Evolutionary conservation across 2,113 vertebrate species (phyloP), one percentile per base, ranked within the genome.

Genomic region (Clupea harengus): DNA sequence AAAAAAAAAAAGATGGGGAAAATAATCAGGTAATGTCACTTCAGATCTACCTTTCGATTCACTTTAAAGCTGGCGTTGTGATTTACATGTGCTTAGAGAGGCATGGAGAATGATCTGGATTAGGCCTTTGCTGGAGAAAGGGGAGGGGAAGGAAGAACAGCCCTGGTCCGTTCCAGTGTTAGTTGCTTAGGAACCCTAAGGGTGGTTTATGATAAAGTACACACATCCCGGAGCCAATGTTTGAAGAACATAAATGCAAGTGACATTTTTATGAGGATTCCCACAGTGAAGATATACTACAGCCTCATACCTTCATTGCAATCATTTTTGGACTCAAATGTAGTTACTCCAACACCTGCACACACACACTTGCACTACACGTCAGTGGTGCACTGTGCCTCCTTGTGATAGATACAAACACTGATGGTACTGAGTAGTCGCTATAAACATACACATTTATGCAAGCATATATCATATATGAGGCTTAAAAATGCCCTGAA

Each of bases 41-140:
- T 93, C 83, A 90, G 91, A 91, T 94, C 91, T 93, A 89, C 91
- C 92, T 94, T 93, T 94, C 88, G 88, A 90, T 92, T 92, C 90
- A 88, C 88, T 91, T 89, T 88, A 88, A 92, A 89, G 88, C 90
- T 85, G 8, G 67, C 82, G 86, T 82, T 81, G 9, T 88, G 90
- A 93, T 93, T 92, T 92, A 92, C 91, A 92, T 86, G 89, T 91
- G 89, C 52, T 82, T 83, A 85, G 72, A 86, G 54, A 86, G 83
- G 86, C 91, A 91, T 60, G 80, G 86, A 91, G 90, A 93, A 89
- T 91, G 89, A 92, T 91, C 82, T 17, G 72, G 64, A 85, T 88
- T 50, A 78, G 72, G 10, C n/a, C 8, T 2, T 25, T 32, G 3
- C 28, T 84, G 28, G 88, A 67, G n/a, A 28, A 28, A 28, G n/a